Conservation (phyloP, 2,113 vertebrate genomes). For the Xiphorhynchus elegans region DNA sequence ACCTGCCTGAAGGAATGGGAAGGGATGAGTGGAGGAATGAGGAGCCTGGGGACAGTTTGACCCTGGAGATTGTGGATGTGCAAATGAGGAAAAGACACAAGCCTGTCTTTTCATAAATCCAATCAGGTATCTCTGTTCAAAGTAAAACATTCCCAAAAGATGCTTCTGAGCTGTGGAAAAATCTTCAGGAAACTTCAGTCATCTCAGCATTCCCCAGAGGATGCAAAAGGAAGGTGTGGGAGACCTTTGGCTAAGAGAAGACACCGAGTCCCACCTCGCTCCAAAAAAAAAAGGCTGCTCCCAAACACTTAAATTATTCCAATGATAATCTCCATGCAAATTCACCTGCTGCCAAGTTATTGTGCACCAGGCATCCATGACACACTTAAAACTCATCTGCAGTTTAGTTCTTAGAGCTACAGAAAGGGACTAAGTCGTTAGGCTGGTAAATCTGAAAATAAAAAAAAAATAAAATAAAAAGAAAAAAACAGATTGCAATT, state of each 20-base stretch:
- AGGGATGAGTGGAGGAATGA: neutral
- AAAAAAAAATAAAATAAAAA: neutral
- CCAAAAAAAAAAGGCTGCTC: neutral
- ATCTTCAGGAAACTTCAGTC: neutral
- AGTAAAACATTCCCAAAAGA: neutral
- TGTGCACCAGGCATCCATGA: neutral
- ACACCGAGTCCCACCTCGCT: neutral
- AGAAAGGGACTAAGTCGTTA: neutral
- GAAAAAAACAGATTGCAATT: neutral
- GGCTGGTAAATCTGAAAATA: neutral
- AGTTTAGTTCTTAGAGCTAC: neutral
- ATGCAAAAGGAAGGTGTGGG: neutral
- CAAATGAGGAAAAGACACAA: neutral
- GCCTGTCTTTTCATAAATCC: neutral
- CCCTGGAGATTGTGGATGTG: neutral
- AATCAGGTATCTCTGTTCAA: neutral
- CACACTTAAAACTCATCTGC: neutral
- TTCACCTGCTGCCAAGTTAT: neutral
- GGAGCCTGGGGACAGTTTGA: neutral
- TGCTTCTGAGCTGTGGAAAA: neutral
- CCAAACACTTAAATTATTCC: neutral
- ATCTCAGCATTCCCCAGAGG: accelerated
- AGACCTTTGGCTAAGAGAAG: neutral
- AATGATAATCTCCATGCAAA: neutral
- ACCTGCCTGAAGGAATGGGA: neutral